These are phyloP conservation scores for Anodontia alba DNA, from an alignment of 2,888 invertebrate species.

Conservation along the genomic window DNA sequence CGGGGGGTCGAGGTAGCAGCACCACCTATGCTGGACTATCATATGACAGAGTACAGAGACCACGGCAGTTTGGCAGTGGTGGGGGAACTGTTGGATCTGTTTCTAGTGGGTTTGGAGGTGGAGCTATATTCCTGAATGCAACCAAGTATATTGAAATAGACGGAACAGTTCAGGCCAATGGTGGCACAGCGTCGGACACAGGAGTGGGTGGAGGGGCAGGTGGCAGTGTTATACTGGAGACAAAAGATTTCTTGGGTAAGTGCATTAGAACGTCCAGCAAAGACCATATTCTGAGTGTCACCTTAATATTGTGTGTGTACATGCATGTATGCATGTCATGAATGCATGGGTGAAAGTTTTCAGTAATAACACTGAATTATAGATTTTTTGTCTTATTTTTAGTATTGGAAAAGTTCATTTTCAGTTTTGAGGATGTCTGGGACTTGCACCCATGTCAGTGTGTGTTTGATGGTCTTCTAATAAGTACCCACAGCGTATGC, in stretches of 20 bases:
- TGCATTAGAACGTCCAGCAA: too few relatives aligned
- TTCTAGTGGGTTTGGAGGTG: slow-evolving; percentile 67
- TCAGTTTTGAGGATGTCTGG: too few relatives aligned
- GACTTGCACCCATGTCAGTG: too few relatives aligned
- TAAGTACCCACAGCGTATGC: too few relatives aligned
- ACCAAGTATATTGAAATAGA: slow-evolving; percentile 66
- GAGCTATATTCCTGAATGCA: slow-evolving; percentile 63
- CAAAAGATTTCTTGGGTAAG: slow-evolving; percentile 64
- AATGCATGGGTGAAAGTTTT: too few relatives aligned
- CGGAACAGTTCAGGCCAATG: slow-evolving; percentile 68
- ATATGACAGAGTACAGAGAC: slow-evolving; percentile 59
- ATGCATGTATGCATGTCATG: too few relatives aligned
- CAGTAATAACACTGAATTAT: too few relatives aligned
- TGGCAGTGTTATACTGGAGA: slow-evolving; percentile 61
- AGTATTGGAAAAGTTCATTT: too few relatives aligned
- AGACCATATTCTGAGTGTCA: neutral
- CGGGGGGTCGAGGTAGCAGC: slow-evolving; percentile 68
- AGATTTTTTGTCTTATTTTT: too few relatives aligned
- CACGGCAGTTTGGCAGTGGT: slow-evolving; percentile 70
- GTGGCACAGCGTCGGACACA: slow-evolving; percentile 48
- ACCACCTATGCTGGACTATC: slow-evolving; percentile 47
- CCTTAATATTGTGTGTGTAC: too few relatives aligned
- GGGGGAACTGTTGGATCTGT: slow-evolving; percentile 48
- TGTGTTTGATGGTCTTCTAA: too few relatives aligned
- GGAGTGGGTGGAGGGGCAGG: slow-evolving; percentile 73